Base-by-base conservation (phyloP, 2,888 invertebrate species). In the Chironomus riparius region DNA sequence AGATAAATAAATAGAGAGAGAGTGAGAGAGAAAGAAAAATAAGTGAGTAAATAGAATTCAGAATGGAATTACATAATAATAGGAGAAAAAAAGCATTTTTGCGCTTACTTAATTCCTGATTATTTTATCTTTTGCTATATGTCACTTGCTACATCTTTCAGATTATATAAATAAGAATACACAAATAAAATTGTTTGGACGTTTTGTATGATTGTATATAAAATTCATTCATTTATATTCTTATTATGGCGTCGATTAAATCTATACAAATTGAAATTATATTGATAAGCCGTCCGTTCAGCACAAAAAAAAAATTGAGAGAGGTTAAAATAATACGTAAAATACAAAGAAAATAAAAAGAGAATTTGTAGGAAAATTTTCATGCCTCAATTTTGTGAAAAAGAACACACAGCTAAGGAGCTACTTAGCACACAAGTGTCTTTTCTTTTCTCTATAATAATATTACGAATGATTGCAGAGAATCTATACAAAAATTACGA, bases 271-370 rank as follows among this genome's bases (percentile, higher is more conserved):
- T 68, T 68, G 13, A 12, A 15, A 68, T 18, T 38, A 68, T 38
- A 68, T 68, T 68, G 68, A 68, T 68, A 68, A 68, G 68, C 68
- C 68, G 38, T 56, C 56, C 56, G 56, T 56, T 56, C 7, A 56
- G 56, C 56, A 56, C 50, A 15, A 50, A 38, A 38, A 38, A 38
- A 18, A 56, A 56, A 56, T 18, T 18, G 15, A 56, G 56, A 50
- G 50, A 56, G 15, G 56, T 18, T 18, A 7, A 6, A 56, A 56
- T 18, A 56, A 18, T 18, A 38, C 4, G 4, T 56, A n/a, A 56
- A 65, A 65, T 65, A 24, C 21, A 13, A 65, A 65, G 22, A 50
- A 15, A 21, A 12, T 24, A 21, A 62, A 21, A 62, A 62, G 21
- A 65, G 10, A 65, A 22, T 13, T 65, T 56, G 15, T 15, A 15